Conservation (phyloP, 1,140 invertebrate genomes). For the Ptiloglossa arizonensis region DNA sequence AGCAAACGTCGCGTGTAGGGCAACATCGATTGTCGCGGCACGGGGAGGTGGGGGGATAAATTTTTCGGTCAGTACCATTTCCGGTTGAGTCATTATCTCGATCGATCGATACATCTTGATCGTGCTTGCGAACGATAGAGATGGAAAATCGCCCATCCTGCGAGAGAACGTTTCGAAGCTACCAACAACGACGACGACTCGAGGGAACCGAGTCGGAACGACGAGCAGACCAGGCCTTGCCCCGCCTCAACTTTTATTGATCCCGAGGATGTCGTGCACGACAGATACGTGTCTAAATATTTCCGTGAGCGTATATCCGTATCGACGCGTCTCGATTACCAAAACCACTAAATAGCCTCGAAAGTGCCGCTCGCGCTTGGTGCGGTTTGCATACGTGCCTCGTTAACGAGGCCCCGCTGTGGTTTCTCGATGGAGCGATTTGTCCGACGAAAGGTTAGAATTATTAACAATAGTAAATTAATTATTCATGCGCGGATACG, state of each 20-base stretch:
- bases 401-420: too few relatives aligned
- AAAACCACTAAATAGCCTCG: neutral
- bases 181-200: neutral
- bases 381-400: too few relatives aligned
- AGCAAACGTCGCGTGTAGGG: too few relatives aligned
- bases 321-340: constrained; percentile 33
- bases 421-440: too few relatives aligned
- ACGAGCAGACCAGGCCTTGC: constrained; percentile 47
- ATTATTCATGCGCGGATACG: too few relatives aligned
- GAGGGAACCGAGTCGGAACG: constrained; percentile 46
- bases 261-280: constrained; percentile 68
- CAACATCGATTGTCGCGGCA: too few relatives aligned
- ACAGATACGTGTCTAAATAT: constrained; percentile 62
- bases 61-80: neutral
- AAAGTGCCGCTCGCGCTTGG: neutral
- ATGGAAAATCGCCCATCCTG: too few relatives aligned
- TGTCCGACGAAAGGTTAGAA: too few relatives aligned
- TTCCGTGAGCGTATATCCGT: constrained; percentile 64
- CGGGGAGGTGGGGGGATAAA: too few relatives aligned
- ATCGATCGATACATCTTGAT: constrained; percentile 1
- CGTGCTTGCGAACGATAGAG: neutral
- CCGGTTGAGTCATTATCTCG: constrained; percentile 44
- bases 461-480: too few relatives aligned
- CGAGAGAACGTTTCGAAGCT: too few relatives aligned
- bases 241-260: constrained; percentile 75